Conservation (phyloP, 2,888 invertebrate genomes). For the Agrotis segetum region DNA sequence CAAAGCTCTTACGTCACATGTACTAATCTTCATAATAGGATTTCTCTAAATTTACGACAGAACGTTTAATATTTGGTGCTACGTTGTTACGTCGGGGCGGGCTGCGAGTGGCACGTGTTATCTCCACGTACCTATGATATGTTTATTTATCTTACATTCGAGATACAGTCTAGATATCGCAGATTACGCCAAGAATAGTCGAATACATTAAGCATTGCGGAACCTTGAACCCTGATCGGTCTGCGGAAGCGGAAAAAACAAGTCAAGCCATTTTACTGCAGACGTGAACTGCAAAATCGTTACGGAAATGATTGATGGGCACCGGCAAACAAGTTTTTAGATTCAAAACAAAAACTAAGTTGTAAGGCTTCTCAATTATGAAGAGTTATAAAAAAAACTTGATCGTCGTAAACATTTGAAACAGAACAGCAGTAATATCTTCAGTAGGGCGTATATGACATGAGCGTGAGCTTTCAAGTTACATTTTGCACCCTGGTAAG, state of each 20-base stretch:
- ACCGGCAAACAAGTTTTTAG: slow-evolving; percentile 20
- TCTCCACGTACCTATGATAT: slow-evolving; percentile 59
- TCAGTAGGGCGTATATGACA: neutral
- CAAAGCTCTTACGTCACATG: slow-evolving; percentile 67
- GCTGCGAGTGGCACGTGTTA: slow-evolving; percentile 73
- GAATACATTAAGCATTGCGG: slow-evolving; percentile 52
- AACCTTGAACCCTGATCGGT: slow-evolving; percentile 68
- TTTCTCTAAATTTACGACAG: slow-evolving; percentile 70
- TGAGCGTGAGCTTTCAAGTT: neutral
- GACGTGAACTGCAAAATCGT: slow-evolving; percentile 42
- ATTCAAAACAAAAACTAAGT: slow-evolving; percentile 4
- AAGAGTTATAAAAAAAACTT: neutral
- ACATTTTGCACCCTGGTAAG: neutral
- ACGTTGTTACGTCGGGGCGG: slow-evolving; percentile 63
- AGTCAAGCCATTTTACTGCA: slow-evolving; percentile 53
- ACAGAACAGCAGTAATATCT: neutral
- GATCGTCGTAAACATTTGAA: neutral
- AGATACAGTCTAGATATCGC: slow-evolving; percentile 61
- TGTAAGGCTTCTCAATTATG: neutral
- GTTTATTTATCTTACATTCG: slow-evolving; percentile 64
- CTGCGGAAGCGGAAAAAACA: slow-evolving; percentile 69
- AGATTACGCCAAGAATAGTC: slow-evolving; percentile 67
- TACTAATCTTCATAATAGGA: slow-evolving; percentile 74
- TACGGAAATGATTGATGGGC: slow-evolving; percentile 41
- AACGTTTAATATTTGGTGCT: slow-evolving; percentile 60